Conservation (phyloP, 2,888 invertebrate genomes). For the Catocala sponsa region DNA sequence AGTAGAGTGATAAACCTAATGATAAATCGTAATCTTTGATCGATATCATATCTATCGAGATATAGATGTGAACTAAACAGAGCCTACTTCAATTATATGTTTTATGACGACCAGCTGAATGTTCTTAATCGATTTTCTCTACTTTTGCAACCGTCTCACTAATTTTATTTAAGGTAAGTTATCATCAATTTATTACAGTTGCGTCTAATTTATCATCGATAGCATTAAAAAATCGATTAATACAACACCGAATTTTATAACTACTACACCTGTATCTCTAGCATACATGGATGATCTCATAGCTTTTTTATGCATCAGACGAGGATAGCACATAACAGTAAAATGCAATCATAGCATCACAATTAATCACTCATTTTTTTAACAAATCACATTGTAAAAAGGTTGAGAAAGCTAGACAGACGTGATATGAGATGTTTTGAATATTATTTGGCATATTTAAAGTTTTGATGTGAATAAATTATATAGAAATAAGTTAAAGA, state of each 20-base stretch:
- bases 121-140: neutral
- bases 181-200: conserved; percentile 8
- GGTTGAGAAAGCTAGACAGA: conserved; percentile 30
- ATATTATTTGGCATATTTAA: conserved; percentile 15
- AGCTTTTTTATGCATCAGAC: conserved; percentile 23
- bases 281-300: conserved; percentile 38
- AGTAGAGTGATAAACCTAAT: too few relatives aligned
- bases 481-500: neutral
- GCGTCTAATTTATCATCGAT: conserved; percentile 21
- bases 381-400: conserved; percentile 31
- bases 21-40: too few relatives aligned
- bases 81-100: neutral
- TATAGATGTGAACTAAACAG: too few relatives aligned
- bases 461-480: conserved; percentile 15
- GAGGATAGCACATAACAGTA: conserved; percentile 25
- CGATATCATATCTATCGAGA: too few relatives aligned
- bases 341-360: conserved; percentile 43
- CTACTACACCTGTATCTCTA: conserved; percentile 11
- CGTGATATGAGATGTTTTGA: conserved; percentile 22
- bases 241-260: conserved; percentile 17
- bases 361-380: conserved; percentile 50
- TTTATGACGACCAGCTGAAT: neutral
- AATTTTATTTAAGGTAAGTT: neutral
- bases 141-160: neutral
- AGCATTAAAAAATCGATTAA: conserved; percentile 15